Base-by-base conservation (phyloP, 1,140 invertebrate species). In the Cataglyphis hispanica region DNA sequence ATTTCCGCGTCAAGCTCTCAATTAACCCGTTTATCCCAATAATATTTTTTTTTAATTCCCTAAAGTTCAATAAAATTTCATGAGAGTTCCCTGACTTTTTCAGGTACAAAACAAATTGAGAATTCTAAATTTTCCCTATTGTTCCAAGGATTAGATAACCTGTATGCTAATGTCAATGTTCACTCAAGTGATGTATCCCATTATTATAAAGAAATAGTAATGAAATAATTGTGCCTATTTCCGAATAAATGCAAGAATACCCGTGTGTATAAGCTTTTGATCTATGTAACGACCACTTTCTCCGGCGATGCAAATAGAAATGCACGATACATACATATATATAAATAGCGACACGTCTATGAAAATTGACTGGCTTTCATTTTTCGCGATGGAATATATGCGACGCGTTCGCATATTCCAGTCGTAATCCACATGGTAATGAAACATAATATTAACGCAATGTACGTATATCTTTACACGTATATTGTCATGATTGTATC, bases 241-340 rank as follows among this genome's bases (percentile, higher is more conserved):
- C 50, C 50, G 43, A 88, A 85, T 76, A 63, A 63, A 83, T 69
- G 67, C 77, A 75, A 86, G 76, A 63, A 74, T 43, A 25, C 50
- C n/a, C 56, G 27, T 11, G 16, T 60, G 60, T 69, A 53, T 27
- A 27, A 37, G 13, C 53, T 74, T 53, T 63, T 27, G 63, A 78
- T 11, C 40, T 8, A 25, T 67, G 63, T 50, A 43, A 43, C 58
- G 19, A 11, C 46, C 25, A 87, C 89, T 90, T 90, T 90, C 89
- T 85, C 89, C 88, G 67, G n/a, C 72, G 67, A 84, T 37, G 81
- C 58, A 87, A 90, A 90, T 90, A 87, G 89, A 90, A 89, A 89
- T 70, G 78, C 87, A 34, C n/a, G 7, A 58, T 46, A 50, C 16
- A 50, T 50, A 50, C 46, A 50, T n/a, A 16, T n/a, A 16, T 43